These are phyloP conservation scores for Phaonia tiefii DNA, from an alignment of 2,888 invertebrate genomes.

Conservation along the genomic window DNA sequence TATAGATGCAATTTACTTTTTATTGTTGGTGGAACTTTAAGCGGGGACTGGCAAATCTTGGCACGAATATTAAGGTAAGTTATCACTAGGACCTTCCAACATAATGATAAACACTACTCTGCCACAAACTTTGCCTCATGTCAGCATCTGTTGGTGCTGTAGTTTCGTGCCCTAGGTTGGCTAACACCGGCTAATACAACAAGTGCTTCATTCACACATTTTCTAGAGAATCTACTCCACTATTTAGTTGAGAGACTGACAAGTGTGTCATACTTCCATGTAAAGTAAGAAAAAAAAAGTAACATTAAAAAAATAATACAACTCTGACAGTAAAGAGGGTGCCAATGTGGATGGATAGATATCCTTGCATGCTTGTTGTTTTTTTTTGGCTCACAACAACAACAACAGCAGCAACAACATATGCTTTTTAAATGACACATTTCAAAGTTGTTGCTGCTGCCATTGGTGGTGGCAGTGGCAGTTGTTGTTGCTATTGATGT, in stretches of 20 bases:
- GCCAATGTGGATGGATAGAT: constrained; percentile 38
- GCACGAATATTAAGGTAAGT: not conserved
- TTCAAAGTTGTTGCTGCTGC: constrained; percentile 1
- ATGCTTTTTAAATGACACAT: constrained; percentile 16
- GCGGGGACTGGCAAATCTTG: not conserved
- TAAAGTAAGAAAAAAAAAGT: not conserved
- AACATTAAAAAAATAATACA: not conserved
- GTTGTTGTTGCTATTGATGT: not conserved
- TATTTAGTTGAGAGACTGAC: constrained; percentile 47
- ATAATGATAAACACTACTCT: too few relatives aligned
- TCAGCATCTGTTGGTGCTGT: too few relatives aligned
- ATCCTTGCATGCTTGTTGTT: constrained; percentile 11
- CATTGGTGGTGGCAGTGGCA: too few relatives aligned
- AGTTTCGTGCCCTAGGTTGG: not conserved
- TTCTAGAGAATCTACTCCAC: constrained; percentile 10
- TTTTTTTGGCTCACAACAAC: not conserved
- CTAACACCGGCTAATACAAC: not conserved
- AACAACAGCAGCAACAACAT: constrained; percentile 14
- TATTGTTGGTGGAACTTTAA: not conserved
- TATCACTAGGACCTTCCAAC: too few relatives aligned
- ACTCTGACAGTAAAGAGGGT: not conserved
- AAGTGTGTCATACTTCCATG: constrained; percentile 54
- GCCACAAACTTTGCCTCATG: too few relatives aligned
- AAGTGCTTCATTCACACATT: not conserved
- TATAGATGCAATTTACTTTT: not conserved